Conservation (phyloP, 2,797 vertebrate species). For the Pseudopleuronectes americanus region DNA sequence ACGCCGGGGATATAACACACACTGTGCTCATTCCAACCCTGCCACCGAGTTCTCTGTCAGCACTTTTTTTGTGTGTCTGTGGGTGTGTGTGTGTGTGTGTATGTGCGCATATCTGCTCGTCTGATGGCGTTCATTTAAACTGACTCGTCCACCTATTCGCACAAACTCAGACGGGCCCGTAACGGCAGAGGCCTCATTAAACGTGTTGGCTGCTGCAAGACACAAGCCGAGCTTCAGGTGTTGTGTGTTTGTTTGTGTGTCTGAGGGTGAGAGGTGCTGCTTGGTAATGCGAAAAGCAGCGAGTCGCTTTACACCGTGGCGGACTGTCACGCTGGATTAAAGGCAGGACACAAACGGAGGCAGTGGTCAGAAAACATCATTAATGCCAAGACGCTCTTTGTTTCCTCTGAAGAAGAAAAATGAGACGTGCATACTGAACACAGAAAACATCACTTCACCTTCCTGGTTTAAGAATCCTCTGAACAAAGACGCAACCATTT, state of each 20-base stretch:
- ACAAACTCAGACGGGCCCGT: constrained; percentile 44
- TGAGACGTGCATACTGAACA: background rate
- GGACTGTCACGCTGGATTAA: constrained; percentile 72
- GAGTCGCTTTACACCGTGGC: constrained; percentile 71
- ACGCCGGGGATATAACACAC: constrained; percentile 53
- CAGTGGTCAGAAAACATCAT: constrained; percentile 63
- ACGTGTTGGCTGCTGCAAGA: constrained; percentile 36
- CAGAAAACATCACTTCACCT: background rate
- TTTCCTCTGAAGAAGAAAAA: constrained; percentile 6
- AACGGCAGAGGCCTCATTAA: constrained; percentile 36
- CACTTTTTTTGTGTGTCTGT: constrained; percentile 56
- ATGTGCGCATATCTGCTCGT: constrained; percentile 73
- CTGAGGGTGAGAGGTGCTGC: constrained; percentile 57
- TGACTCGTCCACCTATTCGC: constrained; percentile 52
- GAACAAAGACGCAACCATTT: background rate
- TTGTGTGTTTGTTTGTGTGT: constrained; percentile 44
- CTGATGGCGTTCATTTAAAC: constrained; percentile 63
- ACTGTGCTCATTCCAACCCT: constrained; percentile 56
- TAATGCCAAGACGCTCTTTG: constrained; percentile 35
- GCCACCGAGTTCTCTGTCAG: constrained; percentile 64
- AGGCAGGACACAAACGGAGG: constrained; percentile 50
- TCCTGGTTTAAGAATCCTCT: background rate
- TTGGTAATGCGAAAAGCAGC: constrained; percentile 63
- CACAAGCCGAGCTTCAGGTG: constrained; percentile 62
- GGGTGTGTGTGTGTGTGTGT: too few species aligned